Conservation (phyloP, 1,140 invertebrate genomes). For the Leptinotarsa lineolata region DNA sequence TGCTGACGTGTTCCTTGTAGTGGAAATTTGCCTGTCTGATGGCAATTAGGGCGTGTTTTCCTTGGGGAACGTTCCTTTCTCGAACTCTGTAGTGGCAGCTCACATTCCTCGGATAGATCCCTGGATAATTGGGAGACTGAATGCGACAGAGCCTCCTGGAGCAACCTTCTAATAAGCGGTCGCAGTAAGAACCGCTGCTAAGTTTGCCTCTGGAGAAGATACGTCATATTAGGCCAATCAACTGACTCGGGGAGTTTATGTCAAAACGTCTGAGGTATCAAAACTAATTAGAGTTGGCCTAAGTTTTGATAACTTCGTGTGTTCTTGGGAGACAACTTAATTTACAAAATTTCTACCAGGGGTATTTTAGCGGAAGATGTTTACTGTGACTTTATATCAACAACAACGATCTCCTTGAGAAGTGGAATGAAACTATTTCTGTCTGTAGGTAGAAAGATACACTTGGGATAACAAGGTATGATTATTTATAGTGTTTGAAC, state of each 20-base stretch:
- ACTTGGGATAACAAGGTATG: too few relatives aligned
- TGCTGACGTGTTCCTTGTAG: conserved; percentile 77
- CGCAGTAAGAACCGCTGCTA: conserved; percentile 78
- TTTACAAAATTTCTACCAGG: too few relatives aligned
- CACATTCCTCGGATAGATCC: conserved; percentile 82
- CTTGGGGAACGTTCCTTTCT: conserved; percentile 62
- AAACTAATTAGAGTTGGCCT: background rate
- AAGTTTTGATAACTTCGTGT: background rate
- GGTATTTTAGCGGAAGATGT: too few relatives aligned
- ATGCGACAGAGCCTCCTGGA: conserved; percentile 63
- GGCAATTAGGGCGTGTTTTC: conserved; percentile 73
- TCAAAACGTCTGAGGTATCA: background rate
- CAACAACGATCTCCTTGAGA: too few relatives aligned
- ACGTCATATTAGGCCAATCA: background rate
- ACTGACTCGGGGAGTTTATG: background rate
- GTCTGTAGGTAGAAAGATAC: too few relatives aligned
- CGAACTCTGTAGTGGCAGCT: conserved; percentile 73
- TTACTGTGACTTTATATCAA: too few relatives aligned
- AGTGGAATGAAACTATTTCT: too few relatives aligned
- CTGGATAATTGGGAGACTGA: conserved; percentile 85
- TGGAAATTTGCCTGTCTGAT: conserved; percentile 72
- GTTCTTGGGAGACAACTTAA: background rate
- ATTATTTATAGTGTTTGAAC: too few relatives aligned
- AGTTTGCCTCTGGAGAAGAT: conserved; percentile 63
- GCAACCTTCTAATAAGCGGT: conserved; percentile 67